Base-by-base conservation (phyloP, 2,113 vertebrate genomes). In the Sciurus niger region DNA sequence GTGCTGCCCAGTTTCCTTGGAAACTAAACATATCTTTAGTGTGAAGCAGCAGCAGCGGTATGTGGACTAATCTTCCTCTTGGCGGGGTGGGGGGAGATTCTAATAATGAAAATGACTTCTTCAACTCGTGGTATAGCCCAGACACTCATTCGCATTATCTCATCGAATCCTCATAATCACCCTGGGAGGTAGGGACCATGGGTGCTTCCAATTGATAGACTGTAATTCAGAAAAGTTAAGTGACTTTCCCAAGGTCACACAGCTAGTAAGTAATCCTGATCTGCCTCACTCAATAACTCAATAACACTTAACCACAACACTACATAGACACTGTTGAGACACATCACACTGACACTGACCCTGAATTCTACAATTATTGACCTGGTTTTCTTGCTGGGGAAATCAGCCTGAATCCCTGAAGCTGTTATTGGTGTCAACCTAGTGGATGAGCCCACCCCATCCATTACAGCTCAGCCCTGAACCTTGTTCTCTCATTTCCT, bases 51-150 rank as follows among this genome's bases (percentile, higher is more conserved):
- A 34, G 8, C 16, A 85, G 24, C 17, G 51, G n/a, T 94, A 78
- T n/a, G 25, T 72, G 63, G 24, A 88, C 94, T 78, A 83, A 30
- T 84, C 28, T 73, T 94, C 48, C 55, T 46, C 24, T 60, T 77
- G 58, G 63, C 32, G 84, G n/a, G 4, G 40, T 10, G 37, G 84
- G n/a, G 4, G 40, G 13, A 24, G 53, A 94, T 89, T 93, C 48
- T 83, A 92, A 92, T 89, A 67, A 90, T 94, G 43, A 89, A 74
- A 91, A 94, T 92, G 48, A 40, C 53, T 92, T 87, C 51, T 84
- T 91, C 67, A 89, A 74, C 24, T 96, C 43, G 80, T 67, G 73
- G 55, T 22, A 79, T 53, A 83, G 43, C 48, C 28, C 37, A 65
- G 76, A 73, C 24, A 92, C 6, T 79, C 95, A 53, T 77, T 95